Evolutionary conservation across 1,140 invertebrate genomes (phyloP), one percentile per base, ranked within the genome.

Genomic region (Trichoplusia ni): DNA sequence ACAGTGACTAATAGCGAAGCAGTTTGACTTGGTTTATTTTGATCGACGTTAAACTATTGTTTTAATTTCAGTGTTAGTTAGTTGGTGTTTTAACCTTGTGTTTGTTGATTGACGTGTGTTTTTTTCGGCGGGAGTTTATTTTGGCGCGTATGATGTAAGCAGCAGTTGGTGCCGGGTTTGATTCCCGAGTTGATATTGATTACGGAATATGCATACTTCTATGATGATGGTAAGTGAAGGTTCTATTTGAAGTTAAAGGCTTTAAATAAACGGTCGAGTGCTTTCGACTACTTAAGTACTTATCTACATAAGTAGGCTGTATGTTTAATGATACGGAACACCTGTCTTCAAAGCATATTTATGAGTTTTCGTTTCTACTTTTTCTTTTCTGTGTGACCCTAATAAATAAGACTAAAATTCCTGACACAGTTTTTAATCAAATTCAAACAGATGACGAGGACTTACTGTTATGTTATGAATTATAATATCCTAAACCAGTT

Each of bases 61-160:
- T 75, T 79, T 73, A 72, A 66, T 76, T 74, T 62, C 59, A 67
- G 79, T 82, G 79, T 67, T 75, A 59, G 68, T 77, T 76, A 60
- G 62, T 67, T 64, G 56, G 51, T 76, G 68, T 75, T 82, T 75
- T 68, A 84, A 77, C 80, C 78, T 86, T 82, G 85, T 86, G 81
- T 82, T 81, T 82, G 82, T 82, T 81, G 71, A 71, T 79, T 74
- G 75, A 76, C 71, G 69, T 77, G 73, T 61, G 40, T 67, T 78
- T 77, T 74, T 79, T 76, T 75, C 72, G 72, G 62, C 63, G 67
- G 58, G 72, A 79, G 71, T 81, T 64, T 84, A 86, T 86, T 89
- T 89, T 71, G 79, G 79, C 75, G 73, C 73, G 73, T 84, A 82
- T 90, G 87, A 90, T 89, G 85, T 89, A 86, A 87, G 67, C 74